Evolutionary conservation across 2,797 vertebrate species (phyloP).

Genomic region (Cryptoblepharus egeriae): DNA sequence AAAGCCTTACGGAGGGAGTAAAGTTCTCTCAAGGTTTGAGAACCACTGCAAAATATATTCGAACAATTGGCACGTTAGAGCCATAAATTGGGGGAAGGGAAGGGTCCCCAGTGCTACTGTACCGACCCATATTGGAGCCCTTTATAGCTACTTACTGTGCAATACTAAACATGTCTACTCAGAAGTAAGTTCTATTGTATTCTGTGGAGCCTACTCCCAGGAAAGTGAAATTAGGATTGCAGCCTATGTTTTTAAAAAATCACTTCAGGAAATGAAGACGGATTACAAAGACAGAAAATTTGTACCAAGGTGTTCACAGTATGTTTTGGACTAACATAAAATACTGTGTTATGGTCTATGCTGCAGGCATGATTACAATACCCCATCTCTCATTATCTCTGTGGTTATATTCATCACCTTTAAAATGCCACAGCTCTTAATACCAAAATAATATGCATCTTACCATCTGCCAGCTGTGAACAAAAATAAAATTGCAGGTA

Average conservation of each 20-base stretch:
- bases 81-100: not conserved
- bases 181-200: too few species aligned
- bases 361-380: not conserved
- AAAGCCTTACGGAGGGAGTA: too few species aligned
- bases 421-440: constrained; percentile 57
- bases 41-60: too few species aligned
- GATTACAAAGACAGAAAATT: not conserved
- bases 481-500: constrained; percentile 47
- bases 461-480: constrained; percentile 64
- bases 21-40: too few species aligned
- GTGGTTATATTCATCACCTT: constrained; percentile 38
- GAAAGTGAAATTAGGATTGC: too few species aligned
- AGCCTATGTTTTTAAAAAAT: not conserved
- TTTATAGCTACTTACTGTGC: not conserved
- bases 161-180: too few species aligned
- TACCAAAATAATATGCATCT: constrained; percentile 48
- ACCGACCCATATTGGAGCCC: too few species aligned
- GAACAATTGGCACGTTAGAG: too few species aligned
- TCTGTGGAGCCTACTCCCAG: too few species aligned
- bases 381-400: not conserved
- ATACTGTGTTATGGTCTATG: too few species aligned
- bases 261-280: not conserved
- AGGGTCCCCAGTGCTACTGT: not conserved
- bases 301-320: not conserved
- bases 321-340: not conserved